Conservation (phyloP, 2,113 vertebrate species). For the Nycticebus coucang region DNA sequence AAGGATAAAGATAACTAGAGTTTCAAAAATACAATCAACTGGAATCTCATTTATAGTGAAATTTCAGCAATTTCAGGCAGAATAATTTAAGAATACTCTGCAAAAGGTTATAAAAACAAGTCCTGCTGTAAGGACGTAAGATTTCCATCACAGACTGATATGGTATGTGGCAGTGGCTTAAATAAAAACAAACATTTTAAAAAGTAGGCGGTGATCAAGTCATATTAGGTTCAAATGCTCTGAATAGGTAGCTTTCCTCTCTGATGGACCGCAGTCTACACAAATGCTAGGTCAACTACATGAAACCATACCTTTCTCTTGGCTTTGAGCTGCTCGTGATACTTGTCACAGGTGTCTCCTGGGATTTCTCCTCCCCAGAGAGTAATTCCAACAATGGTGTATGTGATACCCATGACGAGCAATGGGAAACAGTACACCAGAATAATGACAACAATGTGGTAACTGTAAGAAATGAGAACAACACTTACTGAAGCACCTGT, state of each 20-base stretch:
- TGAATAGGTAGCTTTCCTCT: background rate
- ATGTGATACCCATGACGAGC: slow-evolving; percentile 96
- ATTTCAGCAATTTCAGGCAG: background rate
- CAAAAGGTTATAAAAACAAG: background rate
- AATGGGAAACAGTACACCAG: slow-evolving; percentile 95
- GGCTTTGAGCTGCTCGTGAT: slow-evolving; percentile 95
- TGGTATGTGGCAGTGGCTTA: background rate
- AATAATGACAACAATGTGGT: slow-evolving; percentile 93
- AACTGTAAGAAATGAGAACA: slow-evolving; percentile 85
- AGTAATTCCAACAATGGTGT: slow-evolving; percentile 96
- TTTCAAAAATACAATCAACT: background rate
- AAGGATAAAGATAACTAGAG: background rate
- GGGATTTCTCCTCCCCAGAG: slow-evolving; percentile 98
- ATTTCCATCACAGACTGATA: background rate
- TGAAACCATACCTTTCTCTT: slow-evolving; percentile 94
- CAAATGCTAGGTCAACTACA: background rate
- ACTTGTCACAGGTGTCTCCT: slow-evolving; percentile 95
- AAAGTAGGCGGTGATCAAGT: background rate
- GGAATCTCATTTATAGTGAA: background rate
- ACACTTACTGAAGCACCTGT: background rate
- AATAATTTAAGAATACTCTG: background rate
- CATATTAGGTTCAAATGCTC: background rate
- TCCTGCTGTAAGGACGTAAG: background rate
- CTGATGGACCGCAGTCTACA: background rate
- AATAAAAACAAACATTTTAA: background rate